Base-by-base conservation (phyloP, 1,140 invertebrate genomes). In the Megalopta genalis region DNA sequence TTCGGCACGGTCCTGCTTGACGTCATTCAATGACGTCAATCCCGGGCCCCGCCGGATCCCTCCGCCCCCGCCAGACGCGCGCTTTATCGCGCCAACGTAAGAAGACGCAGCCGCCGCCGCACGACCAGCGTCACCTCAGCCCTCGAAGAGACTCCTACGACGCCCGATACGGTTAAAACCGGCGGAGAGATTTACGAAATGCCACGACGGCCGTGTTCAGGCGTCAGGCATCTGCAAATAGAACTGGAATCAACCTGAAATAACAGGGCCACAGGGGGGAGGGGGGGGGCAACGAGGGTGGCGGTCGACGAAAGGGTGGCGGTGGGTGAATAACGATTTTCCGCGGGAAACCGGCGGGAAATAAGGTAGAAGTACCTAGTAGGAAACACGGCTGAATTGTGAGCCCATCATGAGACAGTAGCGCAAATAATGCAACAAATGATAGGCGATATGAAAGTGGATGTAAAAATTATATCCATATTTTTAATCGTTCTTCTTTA, bases 1-100 rank as follows among this genome's bases (percentile, higher is more conserved):
- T 82, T 81, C 70, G 69, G 62, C 77, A 90, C 89, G 86, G 69
- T 75, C 81, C 88, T 90, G 89, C 70, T 90, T 90, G 89, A 90
- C 89, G 89, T 90, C 89, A 90, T 84, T 46, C 69, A 82, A 88
- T 90, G 89, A 90, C 89, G 89, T 90, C 89, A 90, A 90, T 90
- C 79, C 85, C 80, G 73, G 77, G 72, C 62, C 84, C 84, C 85
- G 70, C 76, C 81, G 70, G 81, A 59, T 63, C 64, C 54, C 46
- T 49, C 71, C 60, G 52, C 81, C 57, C 37, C 63, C 72, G 60
- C 66, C 54, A n/a, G 59, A 73, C 59, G 46, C 80, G 67, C 77
- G 84, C 57, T 86, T 86, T 86, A 86, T 80, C 84, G 81, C 77
- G 63, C 73, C 69, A 77, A 86, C 81, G 76, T 85, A 85, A 82